Evolutionary conservation across 2,113 vertebrate species (phyloP).

Genomic region (Prionailurus bengalensis): DNA sequence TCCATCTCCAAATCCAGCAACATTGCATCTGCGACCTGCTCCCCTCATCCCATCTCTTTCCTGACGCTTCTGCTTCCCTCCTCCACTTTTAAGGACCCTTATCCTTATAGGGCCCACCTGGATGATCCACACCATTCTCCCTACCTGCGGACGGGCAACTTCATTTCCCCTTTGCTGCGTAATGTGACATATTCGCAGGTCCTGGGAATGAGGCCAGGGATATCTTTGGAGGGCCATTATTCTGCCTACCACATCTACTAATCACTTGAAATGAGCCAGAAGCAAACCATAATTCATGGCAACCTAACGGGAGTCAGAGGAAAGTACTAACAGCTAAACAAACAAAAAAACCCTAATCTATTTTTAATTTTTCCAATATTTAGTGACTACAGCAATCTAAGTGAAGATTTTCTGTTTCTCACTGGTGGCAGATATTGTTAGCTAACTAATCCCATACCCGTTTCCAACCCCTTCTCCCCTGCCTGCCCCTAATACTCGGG

Average conservation of each 20-base stretch:
- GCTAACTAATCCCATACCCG: constrained; percentile 16
- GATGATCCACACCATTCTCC: background rate
- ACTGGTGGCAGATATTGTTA: constrained; percentile 8
- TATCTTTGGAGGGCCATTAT: background rate
- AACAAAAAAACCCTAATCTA: constrained; percentile 9
- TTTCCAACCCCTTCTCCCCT: constrained; percentile 34
- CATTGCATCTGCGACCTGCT: background rate
- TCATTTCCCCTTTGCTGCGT: background rate
- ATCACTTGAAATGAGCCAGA: background rate
- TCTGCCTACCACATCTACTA: background rate
- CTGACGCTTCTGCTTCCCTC: background rate
- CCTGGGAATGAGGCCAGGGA: background rate
- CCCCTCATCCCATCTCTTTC: background rate
- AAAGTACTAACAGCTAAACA: constrained; percentile 32
- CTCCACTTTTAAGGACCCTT: background rate
- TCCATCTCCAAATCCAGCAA: background rate
- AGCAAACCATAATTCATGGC: background rate
- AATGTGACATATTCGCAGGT: background rate
- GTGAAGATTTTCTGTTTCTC: constrained; percentile 2
- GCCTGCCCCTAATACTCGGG: constrained; percentile 25
- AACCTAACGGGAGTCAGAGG: background rate
- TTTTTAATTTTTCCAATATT: constrained; percentile 59
- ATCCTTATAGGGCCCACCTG: background rate
- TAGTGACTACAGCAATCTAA: constrained; percentile 24
- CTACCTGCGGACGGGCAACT: background rate